These are phyloP conservation scores for Takifugu ocellatus DNA, from an alignment of 2,797 vertebrate genomes.

Conservation along the genomic window DNA sequence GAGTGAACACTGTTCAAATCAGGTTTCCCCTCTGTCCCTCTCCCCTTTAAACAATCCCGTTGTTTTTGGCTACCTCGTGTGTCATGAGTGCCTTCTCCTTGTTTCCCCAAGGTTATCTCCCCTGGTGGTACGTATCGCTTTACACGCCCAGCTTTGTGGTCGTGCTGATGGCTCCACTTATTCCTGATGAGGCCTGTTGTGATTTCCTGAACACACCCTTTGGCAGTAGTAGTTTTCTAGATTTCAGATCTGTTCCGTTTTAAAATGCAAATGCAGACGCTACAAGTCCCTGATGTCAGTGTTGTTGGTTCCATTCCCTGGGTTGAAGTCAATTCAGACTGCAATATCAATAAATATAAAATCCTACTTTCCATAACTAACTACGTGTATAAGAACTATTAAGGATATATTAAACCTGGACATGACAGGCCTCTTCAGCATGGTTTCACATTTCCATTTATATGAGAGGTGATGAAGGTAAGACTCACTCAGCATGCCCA, in stretches of 20 bases:
- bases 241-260: too few species aligned
- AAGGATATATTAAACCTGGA: neutral
- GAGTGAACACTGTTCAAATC: constrained; percentile 21
- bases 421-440: neutral
- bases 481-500: constrained; percentile 97
- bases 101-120: neutral
- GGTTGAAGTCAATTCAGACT: too few species aligned
- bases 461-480: constrained; percentile 8
- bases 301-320: too few species aligned
- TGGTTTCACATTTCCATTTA: neutral
- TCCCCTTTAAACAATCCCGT: neutral
- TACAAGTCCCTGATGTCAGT: too few species aligned
- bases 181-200: neutral
- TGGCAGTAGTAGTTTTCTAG: too few species aligned
- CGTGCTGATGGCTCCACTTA: neutral
- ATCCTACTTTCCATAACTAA: too few species aligned
- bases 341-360: too few species aligned
- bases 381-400: too few species aligned
- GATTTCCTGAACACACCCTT: too few species aligned
- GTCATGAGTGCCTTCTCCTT: too few species aligned
- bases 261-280: too few species aligned
- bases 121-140: neutral
- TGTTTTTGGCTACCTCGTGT: neutral
- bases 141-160: neutral
- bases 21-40: constrained; percentile 2